Evolutionary conservation across 2,797 vertebrate genomes (phyloP).

Genomic region (Hylomyscus alleni): DNA sequence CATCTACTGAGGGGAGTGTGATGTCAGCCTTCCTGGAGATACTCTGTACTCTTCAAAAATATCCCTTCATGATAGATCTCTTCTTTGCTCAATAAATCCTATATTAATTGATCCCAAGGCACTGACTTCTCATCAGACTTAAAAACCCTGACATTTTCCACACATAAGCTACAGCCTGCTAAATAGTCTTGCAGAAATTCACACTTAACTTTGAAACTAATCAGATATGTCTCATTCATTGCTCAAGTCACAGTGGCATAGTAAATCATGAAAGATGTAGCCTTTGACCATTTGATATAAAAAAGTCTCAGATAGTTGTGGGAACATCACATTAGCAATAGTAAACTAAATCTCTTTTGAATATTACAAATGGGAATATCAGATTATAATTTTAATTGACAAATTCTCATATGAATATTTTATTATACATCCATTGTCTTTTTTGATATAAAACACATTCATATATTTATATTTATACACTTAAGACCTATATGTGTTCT

Average conservation of each 20-base stretch:
- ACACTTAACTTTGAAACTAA: constrained; percentile 83
- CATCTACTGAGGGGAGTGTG: constrained; percentile 58
- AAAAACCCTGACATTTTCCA: constrained; percentile 81
- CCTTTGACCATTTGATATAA: constrained; percentile 83
- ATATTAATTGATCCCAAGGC: constrained; percentile 80
- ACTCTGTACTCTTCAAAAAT: constrained; percentile 80
- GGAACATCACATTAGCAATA: constrained; percentile 79
- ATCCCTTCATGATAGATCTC: constrained; percentile 70
- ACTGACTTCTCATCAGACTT: constrained; percentile 82
- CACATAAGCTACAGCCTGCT: constrained; percentile 70
- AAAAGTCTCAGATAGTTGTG: constrained; percentile 78
- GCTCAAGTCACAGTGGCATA: constrained; percentile 82
- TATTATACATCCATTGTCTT: background rate
- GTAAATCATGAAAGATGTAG: constrained; percentile 84
- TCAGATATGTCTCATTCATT: constrained; percentile 81
- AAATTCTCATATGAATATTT: constrained; percentile 54
- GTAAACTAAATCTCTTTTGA: constrained; percentile 73
- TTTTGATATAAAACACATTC: background rate
- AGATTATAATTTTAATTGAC: constrained; percentile 77
- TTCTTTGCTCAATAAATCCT: constrained; percentile 75
- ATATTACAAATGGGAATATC: constrained; percentile 72
- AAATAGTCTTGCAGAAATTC: constrained; percentile 80
- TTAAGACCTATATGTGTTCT: background rate
- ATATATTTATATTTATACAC: background rate
- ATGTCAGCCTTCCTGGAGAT: constrained; percentile 51